Evolutionary conservation across 2,888 invertebrate genomes (phyloP), one percentile per base, ranked within the genome.

Genomic region (Leptinotarsa rubiginosa): DNA sequence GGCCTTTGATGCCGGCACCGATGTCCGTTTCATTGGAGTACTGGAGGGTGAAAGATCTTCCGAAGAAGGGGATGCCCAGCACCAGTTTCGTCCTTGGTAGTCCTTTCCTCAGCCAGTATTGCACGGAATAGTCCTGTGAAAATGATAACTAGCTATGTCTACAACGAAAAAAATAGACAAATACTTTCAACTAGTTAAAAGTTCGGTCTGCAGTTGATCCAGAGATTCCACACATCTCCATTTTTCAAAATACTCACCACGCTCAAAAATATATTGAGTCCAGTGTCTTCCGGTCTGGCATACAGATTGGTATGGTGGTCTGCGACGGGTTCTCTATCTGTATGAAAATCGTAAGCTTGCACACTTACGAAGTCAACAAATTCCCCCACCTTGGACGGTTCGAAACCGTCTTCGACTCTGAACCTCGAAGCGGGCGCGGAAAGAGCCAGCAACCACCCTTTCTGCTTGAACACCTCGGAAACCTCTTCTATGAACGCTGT

Each of bases 61-160:
- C 95, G 82, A 92, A 95, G 56, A 94, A 89, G 0, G 95, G 94
- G 62, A 95, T 88, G 0, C 94, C 95, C 1, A 95, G 86, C 3
- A 95, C 90, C 3, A 95, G 86, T 85, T 95, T 95, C 3, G 91
- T 90, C 0, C 91, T 88, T 3, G 92, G 91, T 78, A 93, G 90
- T 0, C 94, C 93, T 70, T 90, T 89, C 56, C 91, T 89, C 25
- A 91, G 81, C 87, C 93, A 92, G 83, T 92, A 92, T 82, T 91
- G 91, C 12, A 94, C 91, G 77, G 94, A 91, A 80, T 92, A 92
- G 84, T 93, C 92, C 91, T 92, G 78, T 50, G 81, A 83, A 75
- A 65, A 74, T 79, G 12, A 13, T 12, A n/a, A 54, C 3, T 54
- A 54, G n/a, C 7, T 31, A 25, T 25, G 25, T 25, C 25, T 25